Base-by-base conservation (phyloP, 1,140 invertebrate genomes). In the Drosophila watanabei region DNA sequence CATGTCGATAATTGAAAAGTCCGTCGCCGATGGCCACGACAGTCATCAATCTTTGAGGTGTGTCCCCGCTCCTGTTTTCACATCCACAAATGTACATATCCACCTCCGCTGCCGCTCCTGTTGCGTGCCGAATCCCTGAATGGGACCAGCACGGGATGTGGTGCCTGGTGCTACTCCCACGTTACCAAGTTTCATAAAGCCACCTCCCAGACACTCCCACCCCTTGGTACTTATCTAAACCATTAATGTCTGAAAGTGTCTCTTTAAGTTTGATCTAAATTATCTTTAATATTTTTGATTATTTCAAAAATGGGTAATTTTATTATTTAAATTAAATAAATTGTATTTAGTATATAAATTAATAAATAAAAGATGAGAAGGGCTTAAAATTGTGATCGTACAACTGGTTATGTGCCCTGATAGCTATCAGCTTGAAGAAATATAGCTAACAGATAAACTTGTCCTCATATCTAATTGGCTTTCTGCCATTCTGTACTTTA, bases 31-130 rank as follows among this genome's bases (percentile, higher is more conserved):
- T 61, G 60, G 32, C 45, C 78, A 65, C 70, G 84, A 80, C 80
- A 83, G 86, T 73, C 84, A 87, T 87, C 83, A 87, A 87, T 87
- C 83, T 88, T 87, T 80, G 72, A 80, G 84, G 79, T 79, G 76
- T 79, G 75, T 85, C 69, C 33, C 57, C 61, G 46, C 41, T 63
- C 39, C 49, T 48, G 43, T 35, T 73, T 60, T 54, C 49, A 52
- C 51, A 13, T 52, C 30, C 49, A 52, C 49, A 52, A 32, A 32
- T 52, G 49, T 65, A 52, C 35, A 56, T 37, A 56, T 59, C 66
- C 71, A 57, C 60, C 77, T 64, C 35, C 16, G 0, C 14, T 20
- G 20, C 61, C 64, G 46, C 37, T 70, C 48, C 46, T 18, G 35
- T 70, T 69, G 66, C 66, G 66, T 70, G 66, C 13, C 10, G 20